phyloP scores from a whole-genome alignment of 1,140 invertebrate genomes.

The Mya arenaria region DNA sequence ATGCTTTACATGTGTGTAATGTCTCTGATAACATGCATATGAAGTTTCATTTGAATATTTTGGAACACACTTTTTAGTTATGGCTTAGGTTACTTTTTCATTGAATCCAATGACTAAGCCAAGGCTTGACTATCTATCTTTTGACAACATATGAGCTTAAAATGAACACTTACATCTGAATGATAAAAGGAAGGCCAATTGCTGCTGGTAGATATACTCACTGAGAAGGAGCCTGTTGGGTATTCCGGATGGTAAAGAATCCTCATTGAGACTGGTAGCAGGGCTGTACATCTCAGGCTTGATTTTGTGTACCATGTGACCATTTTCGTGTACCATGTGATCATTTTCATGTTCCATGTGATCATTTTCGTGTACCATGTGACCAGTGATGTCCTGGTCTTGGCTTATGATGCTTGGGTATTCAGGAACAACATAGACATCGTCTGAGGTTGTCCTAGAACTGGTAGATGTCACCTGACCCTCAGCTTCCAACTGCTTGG shows the following conservation, averaged over 20 bases:
- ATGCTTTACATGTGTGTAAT: too few species aligned
- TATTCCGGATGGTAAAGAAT: conserved; percentile 47
- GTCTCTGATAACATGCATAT: too few species aligned
- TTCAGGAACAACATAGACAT: conserved; percentile 34
- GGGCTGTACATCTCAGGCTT: background rate
- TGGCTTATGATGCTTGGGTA: conserved; percentile 8
- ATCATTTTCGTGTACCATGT: background rate
- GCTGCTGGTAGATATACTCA: conserved; percentile 3
- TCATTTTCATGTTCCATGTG: conserved; percentile 1
- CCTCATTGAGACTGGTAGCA: conserved; percentile 7
- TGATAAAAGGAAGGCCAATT: too few species aligned
- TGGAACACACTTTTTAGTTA: too few species aligned
- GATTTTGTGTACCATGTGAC: background rate
- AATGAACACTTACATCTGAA: too few species aligned
- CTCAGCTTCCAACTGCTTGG: conserved; percentile 27
- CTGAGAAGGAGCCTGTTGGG: conserved; percentile 3
- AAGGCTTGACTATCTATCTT: background rate
- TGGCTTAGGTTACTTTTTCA: too few species aligned
- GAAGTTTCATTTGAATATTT: too few species aligned
- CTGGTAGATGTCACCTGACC: conserved; percentile 1
- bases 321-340: background rate
- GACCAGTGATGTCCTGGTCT: background rate
- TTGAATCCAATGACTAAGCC: too few species aligned
- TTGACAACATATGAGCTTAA: background rate
- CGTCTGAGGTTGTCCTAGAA: conserved; percentile 48